A percentile compares a stretch with the other conserved stretches of the same genome.
Conservation (phyloP, 2,113 vertebrate genomes). For the Fulmarus glacialis region DNA sequence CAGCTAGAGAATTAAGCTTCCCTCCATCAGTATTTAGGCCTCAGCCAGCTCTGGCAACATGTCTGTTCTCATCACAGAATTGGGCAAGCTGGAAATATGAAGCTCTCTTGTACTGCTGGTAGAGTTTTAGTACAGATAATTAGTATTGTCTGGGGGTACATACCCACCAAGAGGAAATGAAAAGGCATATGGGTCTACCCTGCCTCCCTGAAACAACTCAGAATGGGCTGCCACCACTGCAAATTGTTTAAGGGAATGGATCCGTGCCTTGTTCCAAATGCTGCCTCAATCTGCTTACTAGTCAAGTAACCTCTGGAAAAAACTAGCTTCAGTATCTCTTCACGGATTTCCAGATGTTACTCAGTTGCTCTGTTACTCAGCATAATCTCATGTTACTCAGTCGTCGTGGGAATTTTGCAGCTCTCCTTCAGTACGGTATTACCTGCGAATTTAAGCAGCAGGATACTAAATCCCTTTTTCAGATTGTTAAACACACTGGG, state of each 20-base stretch:
- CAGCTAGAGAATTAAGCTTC: not conserved
- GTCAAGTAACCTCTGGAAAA: not conserved
- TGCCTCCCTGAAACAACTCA: not conserved
- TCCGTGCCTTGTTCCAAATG: not conserved
- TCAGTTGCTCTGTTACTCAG: not conserved
- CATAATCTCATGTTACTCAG: not conserved
- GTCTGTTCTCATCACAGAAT: not conserved
- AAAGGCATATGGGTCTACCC: not conserved
- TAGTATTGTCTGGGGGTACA: not conserved
- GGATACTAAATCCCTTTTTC: not conserved
- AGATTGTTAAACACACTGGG: not conserved
- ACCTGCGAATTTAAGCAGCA: not conserved
- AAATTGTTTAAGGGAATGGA: not conserved
- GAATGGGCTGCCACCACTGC: not conserved
- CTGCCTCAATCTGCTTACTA: not conserved
- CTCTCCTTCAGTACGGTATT: not conserved
- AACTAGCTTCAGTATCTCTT: not conserved
- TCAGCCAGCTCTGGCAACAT: not conserved
- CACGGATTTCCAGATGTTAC: not conserved
- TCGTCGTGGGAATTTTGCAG: not conserved
- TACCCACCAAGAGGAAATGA: not conserved
- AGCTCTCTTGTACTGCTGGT: not conserved
- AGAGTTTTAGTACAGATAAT: not conserved
- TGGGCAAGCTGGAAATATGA: not conserved
- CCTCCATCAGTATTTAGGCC: not conserved